Percentiles rank a stretch among this genome's conserved stretches.
phyloP scores from a whole-genome alignment of 2,797 vertebrate genomes.

The Tangara arthus region DNA sequence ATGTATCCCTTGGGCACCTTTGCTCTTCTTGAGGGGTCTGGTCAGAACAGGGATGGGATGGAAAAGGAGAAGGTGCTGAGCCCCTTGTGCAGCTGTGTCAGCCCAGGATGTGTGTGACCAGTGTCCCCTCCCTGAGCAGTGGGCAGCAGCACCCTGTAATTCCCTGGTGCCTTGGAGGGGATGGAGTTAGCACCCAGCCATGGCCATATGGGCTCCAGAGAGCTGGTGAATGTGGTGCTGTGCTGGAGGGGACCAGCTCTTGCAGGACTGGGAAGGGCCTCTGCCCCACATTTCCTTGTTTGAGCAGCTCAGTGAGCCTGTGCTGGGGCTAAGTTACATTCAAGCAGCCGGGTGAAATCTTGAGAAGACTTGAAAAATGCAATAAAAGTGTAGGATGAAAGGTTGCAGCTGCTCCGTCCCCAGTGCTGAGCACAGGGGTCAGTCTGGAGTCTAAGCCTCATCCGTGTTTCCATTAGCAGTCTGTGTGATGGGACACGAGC shows the following conservation, averaged over 20 bases:
- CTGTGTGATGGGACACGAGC: neutral
- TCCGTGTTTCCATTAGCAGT: neutral
- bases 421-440: neutral
- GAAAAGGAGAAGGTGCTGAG: neutral
- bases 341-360: neutral
- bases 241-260: neutral
- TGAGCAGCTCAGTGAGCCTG: neutral
- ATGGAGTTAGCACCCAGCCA: neutral
- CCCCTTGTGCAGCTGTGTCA: neutral
- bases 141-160: neutral
- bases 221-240: accelerated
- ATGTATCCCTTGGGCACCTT: neutral
- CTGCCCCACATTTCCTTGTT: neutral
- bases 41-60: neutral
- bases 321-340: neutral
- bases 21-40: neutral
- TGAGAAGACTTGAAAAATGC: constrained; percentile 12
- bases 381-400: neutral
- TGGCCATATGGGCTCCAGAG: neutral
- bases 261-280: neutral
- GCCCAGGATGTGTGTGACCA: neutral
- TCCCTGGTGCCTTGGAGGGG: neutral
- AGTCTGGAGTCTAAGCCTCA: neutral
- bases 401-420: constrained; percentile 29
- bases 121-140: neutral